Evolutionary conservation across 2,797 vertebrate species (phyloP).

Genomic region (Channa striata): DNA sequence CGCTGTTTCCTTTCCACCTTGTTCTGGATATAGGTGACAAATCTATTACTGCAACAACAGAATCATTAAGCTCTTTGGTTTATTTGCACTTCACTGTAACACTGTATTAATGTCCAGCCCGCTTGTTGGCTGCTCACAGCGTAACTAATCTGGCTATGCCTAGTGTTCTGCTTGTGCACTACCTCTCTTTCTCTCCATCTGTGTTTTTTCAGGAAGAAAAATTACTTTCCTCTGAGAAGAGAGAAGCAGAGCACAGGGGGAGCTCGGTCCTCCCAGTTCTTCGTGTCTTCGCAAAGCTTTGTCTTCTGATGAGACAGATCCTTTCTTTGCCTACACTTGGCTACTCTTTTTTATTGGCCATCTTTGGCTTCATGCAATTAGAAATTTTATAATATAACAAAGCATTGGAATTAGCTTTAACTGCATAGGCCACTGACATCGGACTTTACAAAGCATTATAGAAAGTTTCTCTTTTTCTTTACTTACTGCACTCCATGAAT

Average conservation of each 20-base stretch:
- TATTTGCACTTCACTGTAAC: slow-evolving; percentile 66
- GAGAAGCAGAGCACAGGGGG: slow-evolving; percentile 34
- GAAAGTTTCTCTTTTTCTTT: slow-evolving; percentile 45
- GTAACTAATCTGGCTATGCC: slow-evolving; percentile 58
- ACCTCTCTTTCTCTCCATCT: too few relatives aligned
- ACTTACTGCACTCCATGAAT: slow-evolving; percentile 31
- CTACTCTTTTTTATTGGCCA: slow-evolving; percentile 55
- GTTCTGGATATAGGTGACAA: slow-evolving; percentile 39
- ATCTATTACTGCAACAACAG: slow-evolving; percentile 57
- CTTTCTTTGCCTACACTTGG: slow-evolving; percentile 61
- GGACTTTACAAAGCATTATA: slow-evolving; percentile 61
- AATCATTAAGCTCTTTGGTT: slow-evolving; percentile 68
- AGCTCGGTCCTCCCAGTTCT: slow-evolving; percentile 19
- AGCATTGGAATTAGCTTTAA: slow-evolving; percentile 72
- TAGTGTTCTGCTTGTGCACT: slow-evolving; percentile 44
- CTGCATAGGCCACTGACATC: slow-evolving; percentile 63
- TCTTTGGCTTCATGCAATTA: slow-evolving; percentile 56
- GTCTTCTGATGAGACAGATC: slow-evolving; percentile 67
- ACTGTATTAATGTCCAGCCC: slow-evolving; percentile 54
- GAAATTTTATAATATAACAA: slow-evolving; percentile 68
- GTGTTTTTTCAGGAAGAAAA: slow-evolving; percentile 53
- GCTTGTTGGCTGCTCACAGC: slow-evolving; percentile 53
- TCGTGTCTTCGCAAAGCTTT: slow-evolving; percentile 30
- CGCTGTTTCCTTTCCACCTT: slow-evolving; percentile 33
- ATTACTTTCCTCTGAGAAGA: slow-evolving; percentile 48